A percentile compares a stretch with the other conserved stretches of the same genome.
Conservation (phyloP, 30 jellyfish, hydroid and myxozoan genomes). For the Cassiopea xamachana region DNA sequence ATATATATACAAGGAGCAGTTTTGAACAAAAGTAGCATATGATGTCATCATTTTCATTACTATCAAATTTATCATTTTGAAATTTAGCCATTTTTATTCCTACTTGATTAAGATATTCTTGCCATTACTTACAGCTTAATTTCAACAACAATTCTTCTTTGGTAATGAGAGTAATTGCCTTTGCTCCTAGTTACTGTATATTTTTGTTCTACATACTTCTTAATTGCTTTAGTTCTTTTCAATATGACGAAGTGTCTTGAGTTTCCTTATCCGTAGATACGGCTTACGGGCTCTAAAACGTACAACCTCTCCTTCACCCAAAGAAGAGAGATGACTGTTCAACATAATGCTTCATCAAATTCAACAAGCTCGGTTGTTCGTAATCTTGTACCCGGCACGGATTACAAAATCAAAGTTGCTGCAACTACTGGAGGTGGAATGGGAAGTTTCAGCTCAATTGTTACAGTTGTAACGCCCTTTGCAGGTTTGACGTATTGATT, state of each 20-base stretch:
- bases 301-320: constrained; percentile 35
- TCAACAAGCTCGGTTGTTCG: background rate
- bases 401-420: constrained; percentile 44
- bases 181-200: background rate
- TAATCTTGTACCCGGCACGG: constrained; percentile 69
- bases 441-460: constrained; percentile 35
- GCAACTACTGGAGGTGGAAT: constrained; percentile 80
- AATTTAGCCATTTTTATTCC: no score
- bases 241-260: background rate
- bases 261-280: constrained; percentile 8
- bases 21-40: no score
- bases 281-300: constrained; percentile 11
- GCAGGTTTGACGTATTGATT: constrained; percentile 8
- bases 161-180: no score
- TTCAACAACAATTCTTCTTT: no score
- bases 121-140: no score
- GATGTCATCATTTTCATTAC: no score
- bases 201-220: background rate
- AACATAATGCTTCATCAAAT: constrained; percentile 1
- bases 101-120: no score
- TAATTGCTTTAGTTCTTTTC: background rate
- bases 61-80: no score
- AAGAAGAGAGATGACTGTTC: background rate
- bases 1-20: no score
- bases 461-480: background rate